A percentile compares a stretch with the other conserved stretches of the same genome.
These are phyloP conservation scores for Lasioglossum baleicum DNA, from an alignment of 1,140 invertebrate genomes.

Conservation along the genomic window DNA sequence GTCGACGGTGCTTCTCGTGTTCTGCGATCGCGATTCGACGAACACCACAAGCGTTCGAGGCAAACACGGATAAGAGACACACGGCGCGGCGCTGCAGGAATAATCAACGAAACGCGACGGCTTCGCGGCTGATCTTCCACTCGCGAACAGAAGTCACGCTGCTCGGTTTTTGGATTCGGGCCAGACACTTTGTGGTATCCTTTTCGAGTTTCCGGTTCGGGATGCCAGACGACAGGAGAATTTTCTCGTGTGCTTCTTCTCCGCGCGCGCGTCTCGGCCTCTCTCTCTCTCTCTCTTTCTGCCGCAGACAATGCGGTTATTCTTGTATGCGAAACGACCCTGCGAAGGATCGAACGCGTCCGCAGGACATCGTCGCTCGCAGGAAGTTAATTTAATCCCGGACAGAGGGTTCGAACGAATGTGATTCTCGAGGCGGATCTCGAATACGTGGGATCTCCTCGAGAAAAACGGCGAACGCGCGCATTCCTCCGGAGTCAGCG, in stretches of 20 bases:
- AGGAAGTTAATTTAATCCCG: too few species aligned
- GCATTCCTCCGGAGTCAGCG: conserved; percentile 15
- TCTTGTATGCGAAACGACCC: conserved; percentile 3
- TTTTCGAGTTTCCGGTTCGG: conserved; percentile 60
- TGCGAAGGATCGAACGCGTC: not conserved
- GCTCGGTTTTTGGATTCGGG: conserved; percentile 50
- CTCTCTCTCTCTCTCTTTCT: too few species aligned
- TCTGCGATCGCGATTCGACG: not conserved
- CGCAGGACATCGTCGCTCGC: not conserved
- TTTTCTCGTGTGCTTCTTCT: conserved; percentile 10
- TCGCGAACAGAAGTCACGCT: conserved; percentile 45
- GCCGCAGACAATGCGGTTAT: not conserved
- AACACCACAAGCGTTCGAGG: not conserved
- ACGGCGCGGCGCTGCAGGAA: conserved; percentile 17
- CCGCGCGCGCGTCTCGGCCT: too few species aligned
- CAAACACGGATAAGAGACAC: not conserved
- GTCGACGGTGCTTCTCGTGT: not conserved
- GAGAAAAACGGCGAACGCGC: not conserved
- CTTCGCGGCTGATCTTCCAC: conserved; percentile 33
- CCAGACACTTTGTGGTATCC: conserved; percentile 53
- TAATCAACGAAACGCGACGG: conserved; percentile 39
- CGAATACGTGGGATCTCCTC: too few species aligned
- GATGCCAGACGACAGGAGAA: conserved; percentile 26
- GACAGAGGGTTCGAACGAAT: too few species aligned
- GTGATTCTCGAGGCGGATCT: not conserved